phyloP scores from a whole-genome alignment of 2,797 vertebrate species.

The Merluccius polli region DNA sequence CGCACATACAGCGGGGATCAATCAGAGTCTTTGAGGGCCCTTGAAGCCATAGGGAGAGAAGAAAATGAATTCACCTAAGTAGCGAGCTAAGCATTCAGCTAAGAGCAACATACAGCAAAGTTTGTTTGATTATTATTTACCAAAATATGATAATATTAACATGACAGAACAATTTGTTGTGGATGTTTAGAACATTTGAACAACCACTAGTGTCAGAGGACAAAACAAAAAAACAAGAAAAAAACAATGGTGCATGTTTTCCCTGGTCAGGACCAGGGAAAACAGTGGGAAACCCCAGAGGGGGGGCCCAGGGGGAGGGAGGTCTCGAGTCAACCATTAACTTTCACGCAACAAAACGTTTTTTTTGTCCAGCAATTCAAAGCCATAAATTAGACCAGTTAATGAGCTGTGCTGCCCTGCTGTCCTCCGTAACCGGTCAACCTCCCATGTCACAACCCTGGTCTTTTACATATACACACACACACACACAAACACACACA shows the following conservation, averaged over 20 bases:
- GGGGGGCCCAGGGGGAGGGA: conserved; percentile 30
- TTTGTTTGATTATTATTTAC: background rate
- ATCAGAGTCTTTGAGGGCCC: background rate
- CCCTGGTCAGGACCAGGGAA: conserved; percentile 14
- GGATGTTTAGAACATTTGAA: background rate
- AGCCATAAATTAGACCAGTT: conserved; percentile 54
- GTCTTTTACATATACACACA: conserved; percentile 49
- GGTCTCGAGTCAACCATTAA: conserved; percentile 41
- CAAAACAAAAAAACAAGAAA: background rate
- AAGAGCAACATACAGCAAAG: background rate
- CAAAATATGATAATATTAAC: background rate
- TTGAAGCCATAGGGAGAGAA: background rate
- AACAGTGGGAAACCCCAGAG: conserved; percentile 31
- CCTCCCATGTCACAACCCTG: conserved; percentile 59
- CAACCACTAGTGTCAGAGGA: background rate
- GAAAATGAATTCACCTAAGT: too few species aligned
- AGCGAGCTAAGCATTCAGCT: background rate
- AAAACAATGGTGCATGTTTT: background rate
- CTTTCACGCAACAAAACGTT: conserved; percentile 50
- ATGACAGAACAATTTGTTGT: background rate
- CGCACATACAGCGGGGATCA: background rate
- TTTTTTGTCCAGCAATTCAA: conserved; percentile 30
- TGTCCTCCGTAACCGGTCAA: conserved; percentile 58
- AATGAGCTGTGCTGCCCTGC: conserved; percentile 47
- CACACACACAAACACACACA: conserved; percentile 22